phyloP scores from a whole-genome alignment of 2,888 invertebrate genomes.

The Tolmerus cingulatus region DNA sequence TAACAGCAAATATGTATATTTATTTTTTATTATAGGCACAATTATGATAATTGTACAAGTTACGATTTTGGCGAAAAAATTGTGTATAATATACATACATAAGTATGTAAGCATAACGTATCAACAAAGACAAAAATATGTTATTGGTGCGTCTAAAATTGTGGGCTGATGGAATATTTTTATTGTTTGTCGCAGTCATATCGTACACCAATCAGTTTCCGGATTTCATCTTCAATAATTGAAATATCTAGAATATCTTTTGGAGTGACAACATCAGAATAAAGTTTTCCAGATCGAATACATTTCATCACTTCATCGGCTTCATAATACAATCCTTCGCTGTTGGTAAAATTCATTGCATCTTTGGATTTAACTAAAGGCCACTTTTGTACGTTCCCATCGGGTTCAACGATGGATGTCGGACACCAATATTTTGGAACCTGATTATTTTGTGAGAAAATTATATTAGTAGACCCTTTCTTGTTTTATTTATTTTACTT shows the following conservation, averaged over 20 bases:
- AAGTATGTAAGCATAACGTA: no score
- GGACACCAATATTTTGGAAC: conserved; percentile 73
- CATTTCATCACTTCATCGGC: conserved; percentile 77
- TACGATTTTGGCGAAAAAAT: no score
- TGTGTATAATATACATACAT: no score
- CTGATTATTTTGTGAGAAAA: conserved; percentile 52
- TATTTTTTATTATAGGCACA: no score
- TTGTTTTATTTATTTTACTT: conserved; percentile 39
- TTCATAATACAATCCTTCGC: conserved; percentile 76
- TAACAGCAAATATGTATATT: no score
- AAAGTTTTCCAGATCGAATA: conserved; percentile 70
- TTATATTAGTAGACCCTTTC: not conserved
- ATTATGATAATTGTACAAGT: no score
- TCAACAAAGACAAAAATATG: no score
- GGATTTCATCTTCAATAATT: conserved; percentile 73
- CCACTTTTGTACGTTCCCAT: conserved; percentile 68
- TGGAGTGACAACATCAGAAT: conserved; percentile 72
- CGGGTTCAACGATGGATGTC: conserved; percentile 68
- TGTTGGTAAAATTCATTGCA: conserved; percentile 72
- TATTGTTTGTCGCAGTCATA: conserved; percentile 56
- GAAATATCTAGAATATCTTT: conserved; percentile 73
- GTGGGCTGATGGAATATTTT: no score
- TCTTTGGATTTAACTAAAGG: conserved; percentile 68
- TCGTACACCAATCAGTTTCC: conserved; percentile 73
- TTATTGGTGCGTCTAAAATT: no score